Evolutionary conservation across 2,888 invertebrate species (phyloP).

Genomic region (Mythimna albipuncta): DNA sequence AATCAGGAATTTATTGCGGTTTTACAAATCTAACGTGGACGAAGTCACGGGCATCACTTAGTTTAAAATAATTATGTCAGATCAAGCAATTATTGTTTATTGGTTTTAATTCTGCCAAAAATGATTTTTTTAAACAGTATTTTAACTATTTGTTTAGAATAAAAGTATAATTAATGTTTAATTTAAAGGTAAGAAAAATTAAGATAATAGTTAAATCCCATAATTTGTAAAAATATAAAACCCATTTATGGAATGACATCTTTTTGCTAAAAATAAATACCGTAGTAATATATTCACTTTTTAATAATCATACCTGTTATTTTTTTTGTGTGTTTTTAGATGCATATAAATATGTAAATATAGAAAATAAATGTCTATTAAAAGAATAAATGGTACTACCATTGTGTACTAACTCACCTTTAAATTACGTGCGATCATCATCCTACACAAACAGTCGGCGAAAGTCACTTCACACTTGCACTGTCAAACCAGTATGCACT

Average conservation of each 20-base stretch:
- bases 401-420: conserved; percentile 73
- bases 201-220: background rate
- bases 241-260: background rate
- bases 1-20: too few relatives aligned
- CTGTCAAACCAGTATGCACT: conserved; percentile 69
- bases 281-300: background rate
- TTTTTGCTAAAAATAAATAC: background rate
- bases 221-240: background rate
- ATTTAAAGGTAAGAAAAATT: background rate
- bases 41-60: too few relatives aligned
- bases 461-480: conserved; percentile 84
- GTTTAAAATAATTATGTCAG: background rate
- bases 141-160: background rate
- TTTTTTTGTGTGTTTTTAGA: too few relatives aligned
- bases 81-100: background rate
- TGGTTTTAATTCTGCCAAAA: background rate
- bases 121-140: background rate
- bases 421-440: conserved; percentile 82
- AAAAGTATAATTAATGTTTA: background rate
- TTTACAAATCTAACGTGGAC: too few relatives aligned
- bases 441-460: conserved; percentile 76
- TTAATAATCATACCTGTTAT: background rate
- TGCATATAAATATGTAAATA: too few relatives aligned
- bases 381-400: conserved; percentile 4
- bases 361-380: background rate